Evolutionary conservation across 2,797 vertebrate genomes (phyloP).

Genomic region (Pangasius sanitwongsei): DNA sequence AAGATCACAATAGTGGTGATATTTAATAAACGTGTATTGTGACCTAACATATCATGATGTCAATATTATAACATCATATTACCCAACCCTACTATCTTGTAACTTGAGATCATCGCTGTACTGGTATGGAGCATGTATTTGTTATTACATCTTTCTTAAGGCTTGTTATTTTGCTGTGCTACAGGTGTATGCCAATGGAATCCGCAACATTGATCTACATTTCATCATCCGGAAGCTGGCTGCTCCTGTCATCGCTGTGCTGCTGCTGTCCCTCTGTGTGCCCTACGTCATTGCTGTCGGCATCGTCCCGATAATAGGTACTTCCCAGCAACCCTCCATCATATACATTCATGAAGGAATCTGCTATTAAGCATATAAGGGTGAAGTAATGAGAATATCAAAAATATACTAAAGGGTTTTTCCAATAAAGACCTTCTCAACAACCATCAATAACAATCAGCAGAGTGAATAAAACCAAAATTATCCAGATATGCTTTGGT

Average conservation of each 20-base stretch:
- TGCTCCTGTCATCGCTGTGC: conserved; percentile 91
- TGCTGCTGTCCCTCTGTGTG: conserved; percentile 92
- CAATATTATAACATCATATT: neutral
- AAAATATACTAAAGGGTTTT: neutral
- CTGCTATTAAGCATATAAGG: neutral
- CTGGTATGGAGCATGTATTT: neutral
- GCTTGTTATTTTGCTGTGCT: conserved; percentile 40
- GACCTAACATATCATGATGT: neutral
- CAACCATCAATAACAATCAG: neutral
- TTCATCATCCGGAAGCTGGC: conserved; percentile 96
- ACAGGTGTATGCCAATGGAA: conserved; percentile 97
- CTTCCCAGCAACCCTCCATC: conserved; percentile 13
- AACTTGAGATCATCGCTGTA: neutral
- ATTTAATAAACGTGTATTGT: neutral
- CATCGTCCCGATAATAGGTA: conserved; percentile 86
- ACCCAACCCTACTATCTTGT: neutral
- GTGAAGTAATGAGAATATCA: neutral
- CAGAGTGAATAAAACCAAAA: neutral
- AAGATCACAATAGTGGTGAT: neutral
- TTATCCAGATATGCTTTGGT: neutral
- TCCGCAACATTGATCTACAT: conserved; percentile 97
- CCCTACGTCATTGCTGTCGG: conserved; percentile 93
- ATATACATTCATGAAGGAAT: neutral
- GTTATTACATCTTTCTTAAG: neutral
- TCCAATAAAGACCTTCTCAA: neutral